Evolutionary conservation across 2,797 vertebrate genomes (phyloP).

Genomic region (Eospalax fontanierii): DNA sequence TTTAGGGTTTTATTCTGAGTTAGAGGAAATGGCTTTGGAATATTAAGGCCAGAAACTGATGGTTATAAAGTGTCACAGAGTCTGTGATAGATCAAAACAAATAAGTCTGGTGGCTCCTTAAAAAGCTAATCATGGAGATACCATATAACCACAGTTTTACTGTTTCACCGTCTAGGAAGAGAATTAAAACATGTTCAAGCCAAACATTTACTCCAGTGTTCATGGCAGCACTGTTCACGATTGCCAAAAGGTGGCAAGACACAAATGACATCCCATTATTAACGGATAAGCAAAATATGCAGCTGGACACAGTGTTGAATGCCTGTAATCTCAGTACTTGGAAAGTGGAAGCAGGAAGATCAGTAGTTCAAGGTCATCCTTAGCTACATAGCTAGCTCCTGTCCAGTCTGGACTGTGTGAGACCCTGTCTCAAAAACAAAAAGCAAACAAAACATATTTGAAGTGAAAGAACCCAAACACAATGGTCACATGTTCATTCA

Average conservation of each 20-base stretch:
- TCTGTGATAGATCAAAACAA: neutral
- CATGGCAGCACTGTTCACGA: neutral
- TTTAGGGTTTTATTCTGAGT: constrained; percentile 9
- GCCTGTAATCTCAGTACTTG: neutral
- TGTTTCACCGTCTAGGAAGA: neutral
- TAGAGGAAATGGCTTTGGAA: neutral
- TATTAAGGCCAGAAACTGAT: neutral
- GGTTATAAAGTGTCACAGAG: neutral
- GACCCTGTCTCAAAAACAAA: neutral
- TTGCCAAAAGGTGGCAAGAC: neutral
- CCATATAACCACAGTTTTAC: constrained; percentile 1
- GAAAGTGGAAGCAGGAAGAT: neutral
- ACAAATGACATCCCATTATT: neutral
- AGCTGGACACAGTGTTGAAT: neutral
- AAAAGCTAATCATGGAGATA: constrained; percentile 10
- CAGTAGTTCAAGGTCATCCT: neutral
- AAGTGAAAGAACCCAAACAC: neutral
- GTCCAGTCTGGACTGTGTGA: neutral
- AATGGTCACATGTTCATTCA: neutral
- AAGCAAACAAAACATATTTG: neutral
- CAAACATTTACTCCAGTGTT: neutral
- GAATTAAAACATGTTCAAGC: constrained; percentile 36
- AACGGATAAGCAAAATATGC: neutral
- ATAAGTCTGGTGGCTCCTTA: neutral
- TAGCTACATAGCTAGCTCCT: neutral